Conservation (phyloP, 2,113 vertebrate species). For the Gnathonemus echidnorhynchus region DNA sequence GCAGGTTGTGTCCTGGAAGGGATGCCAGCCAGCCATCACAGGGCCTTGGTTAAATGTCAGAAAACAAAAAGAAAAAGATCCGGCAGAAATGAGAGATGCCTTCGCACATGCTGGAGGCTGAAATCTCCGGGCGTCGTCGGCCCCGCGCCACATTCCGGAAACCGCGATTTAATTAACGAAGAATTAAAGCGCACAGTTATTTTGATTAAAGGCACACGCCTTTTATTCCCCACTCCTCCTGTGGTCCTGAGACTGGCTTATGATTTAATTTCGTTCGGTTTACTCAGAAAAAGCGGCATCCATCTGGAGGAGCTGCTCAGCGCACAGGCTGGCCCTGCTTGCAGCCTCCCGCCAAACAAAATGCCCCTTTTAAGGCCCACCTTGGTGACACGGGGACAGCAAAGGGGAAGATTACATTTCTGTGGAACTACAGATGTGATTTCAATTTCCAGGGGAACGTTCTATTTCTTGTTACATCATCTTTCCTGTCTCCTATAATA, state of each 20-base stretch:
- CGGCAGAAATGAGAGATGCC: neutral
- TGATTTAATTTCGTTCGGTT: constrained; percentile 50
- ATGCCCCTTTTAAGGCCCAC: neutral
- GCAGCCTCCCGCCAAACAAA: neutral
- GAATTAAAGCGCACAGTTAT: constrained; percentile 61
- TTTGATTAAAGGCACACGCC: constrained; percentile 54
- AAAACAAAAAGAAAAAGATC: neutral
- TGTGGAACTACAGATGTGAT: neutral
- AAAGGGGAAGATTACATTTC: neutral
- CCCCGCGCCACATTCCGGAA: constrained; percentile 40
- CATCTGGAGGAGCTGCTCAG: constrained; percentile 48
- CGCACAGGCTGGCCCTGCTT: neutral
- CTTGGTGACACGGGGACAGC: neutral
- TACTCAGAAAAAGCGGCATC: constrained; percentile 46
- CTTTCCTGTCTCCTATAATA: neutral
- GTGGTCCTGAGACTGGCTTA: constrained; percentile 42
- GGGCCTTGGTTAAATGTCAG: neutral
- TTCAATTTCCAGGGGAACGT: neutral
- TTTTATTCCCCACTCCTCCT: constrained; percentile 39
- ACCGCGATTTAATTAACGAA: constrained; percentile 61
- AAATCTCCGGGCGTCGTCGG: constrained; percentile 37
- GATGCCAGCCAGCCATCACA: neutral
- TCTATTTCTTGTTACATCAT: neutral
- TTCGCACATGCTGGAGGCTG: constrained; percentile 49
- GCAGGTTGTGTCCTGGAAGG: neutral